Percentiles rank a stretch among this genome's conserved stretches.
phyloP scores from a whole-genome alignment of 2,888 invertebrate species.

The Drosophila mimetica region DNA sequence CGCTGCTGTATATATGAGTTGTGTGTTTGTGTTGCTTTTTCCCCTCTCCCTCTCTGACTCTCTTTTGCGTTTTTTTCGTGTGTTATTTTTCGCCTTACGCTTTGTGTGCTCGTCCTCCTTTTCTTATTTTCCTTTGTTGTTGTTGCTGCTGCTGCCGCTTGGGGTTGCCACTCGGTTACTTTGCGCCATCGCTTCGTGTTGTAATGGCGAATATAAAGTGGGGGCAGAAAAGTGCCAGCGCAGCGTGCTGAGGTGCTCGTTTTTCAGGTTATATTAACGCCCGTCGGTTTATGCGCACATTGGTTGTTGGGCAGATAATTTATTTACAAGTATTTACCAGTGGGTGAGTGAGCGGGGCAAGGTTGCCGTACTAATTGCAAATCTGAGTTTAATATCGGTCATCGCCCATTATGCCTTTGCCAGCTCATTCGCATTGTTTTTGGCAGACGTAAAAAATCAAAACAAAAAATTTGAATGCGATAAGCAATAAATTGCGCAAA shows the following conservation, averaged over 20 bases:
- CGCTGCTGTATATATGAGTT: constrained; percentile 9
- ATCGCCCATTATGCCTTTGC: constrained; percentile 36
- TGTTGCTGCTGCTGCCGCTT: constrained; percentile 41
- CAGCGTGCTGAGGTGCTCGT: constrained; percentile 30
- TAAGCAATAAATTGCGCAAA: constrained; percentile 19
- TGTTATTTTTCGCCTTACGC: constrained; percentile 49
- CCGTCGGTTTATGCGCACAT: constrained; percentile 7
- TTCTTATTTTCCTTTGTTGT: constrained; percentile 37
- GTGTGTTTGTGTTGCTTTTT: constrained; percentile 33
- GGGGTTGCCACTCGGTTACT: constrained; percentile 42
- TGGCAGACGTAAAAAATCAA: constrained; percentile 13
- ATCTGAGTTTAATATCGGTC: constrained; percentile 33
- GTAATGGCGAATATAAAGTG: constrained; percentile 41
- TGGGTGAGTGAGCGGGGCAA: constrained; percentile 14
- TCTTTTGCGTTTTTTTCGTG: constrained; percentile 41
- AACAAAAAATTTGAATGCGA: constrained; percentile 11
- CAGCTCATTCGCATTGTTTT: constrained; percentile 48
- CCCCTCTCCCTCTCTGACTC: constrained; percentile 3
- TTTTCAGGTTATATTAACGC: constrained; percentile 41
- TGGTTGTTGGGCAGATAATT: constrained; percentile 10
- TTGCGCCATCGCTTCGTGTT: constrained; percentile 32
- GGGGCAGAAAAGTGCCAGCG: constrained; percentile 38
- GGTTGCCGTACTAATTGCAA: constrained; percentile 39
- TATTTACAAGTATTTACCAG: constrained; percentile 13
- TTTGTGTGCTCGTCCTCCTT: constrained; percentile 43